Conservation (phyloP, 2,888 invertebrate genomes). For the Bugula neritina region DNA sequence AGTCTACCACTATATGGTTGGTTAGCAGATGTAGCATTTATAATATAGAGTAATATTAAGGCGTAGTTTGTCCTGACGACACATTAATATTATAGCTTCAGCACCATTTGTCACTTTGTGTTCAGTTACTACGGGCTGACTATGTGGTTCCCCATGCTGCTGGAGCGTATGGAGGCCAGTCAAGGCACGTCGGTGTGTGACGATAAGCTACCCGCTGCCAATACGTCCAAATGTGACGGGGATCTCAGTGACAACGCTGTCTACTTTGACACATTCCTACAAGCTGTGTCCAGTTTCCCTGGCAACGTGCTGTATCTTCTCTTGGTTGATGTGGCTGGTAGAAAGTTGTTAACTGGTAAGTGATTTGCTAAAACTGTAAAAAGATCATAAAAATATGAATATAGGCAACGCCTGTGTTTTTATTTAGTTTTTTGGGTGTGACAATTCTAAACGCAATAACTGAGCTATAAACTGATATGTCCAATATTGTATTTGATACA, state of each 20-base stretch:
- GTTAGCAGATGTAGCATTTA: too few species aligned
- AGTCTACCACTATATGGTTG: too few species aligned
- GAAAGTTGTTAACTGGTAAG: conserved; percentile 46
- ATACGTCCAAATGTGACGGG: not conserved
- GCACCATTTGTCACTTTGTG: not conserved
- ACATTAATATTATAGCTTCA: too few species aligned
- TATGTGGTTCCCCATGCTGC: conserved; percentile 96
- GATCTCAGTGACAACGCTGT: conserved; percentile 31
- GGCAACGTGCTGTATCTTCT: conserved; percentile 49
- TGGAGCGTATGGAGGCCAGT: conserved; percentile 63
- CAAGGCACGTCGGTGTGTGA: conserved; percentile 19
- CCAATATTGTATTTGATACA: too few species aligned
- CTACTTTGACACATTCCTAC: conserved; percentile 48
- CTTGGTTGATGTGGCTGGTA: conserved; percentile 48
- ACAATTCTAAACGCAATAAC: too few species aligned
- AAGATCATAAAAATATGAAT: too few species aligned
- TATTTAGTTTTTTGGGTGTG: too few species aligned
- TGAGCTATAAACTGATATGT: too few species aligned
- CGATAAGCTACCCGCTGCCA: not conserved
- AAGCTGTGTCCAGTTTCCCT: conserved; percentile 49
- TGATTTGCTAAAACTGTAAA: too few species aligned
- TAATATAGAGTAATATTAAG: too few species aligned
- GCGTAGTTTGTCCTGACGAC: too few species aligned
- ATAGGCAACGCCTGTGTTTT: too few species aligned
- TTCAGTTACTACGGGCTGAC: conserved; percentile 80